A percentile compares a stretch with the other conserved stretches of the same genome.
Evolutionary conservation across 2,888 invertebrate species (phyloP).

Genomic region (Peribatodes rhomboidaria): DNA sequence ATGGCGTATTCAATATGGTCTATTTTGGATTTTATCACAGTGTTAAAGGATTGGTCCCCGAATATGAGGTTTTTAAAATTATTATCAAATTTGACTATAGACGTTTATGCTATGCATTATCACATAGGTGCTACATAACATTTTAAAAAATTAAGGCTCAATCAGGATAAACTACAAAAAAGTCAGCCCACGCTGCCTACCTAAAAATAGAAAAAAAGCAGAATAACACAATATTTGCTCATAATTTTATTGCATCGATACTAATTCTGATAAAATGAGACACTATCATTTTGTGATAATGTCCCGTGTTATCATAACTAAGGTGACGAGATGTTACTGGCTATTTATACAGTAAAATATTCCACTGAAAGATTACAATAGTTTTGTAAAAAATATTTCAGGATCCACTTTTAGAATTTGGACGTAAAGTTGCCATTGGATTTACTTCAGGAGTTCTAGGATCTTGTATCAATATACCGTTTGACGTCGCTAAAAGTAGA

Average conservation of each 20-base stretch:
- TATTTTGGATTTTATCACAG: slow-evolving; percentile 99
- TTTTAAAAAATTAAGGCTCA: no score
- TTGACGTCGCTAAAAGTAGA: slow-evolving; percentile 98
- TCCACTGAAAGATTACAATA: not conserved
- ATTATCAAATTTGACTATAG: not conserved
- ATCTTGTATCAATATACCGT: slow-evolving; percentile 96
- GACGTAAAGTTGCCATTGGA: slow-evolving; percentile 93
- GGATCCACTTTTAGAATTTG: slow-evolving; percentile 90
- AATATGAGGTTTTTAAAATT: slow-evolving; percentile 85
- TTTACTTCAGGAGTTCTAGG: slow-evolving; percentile 95
- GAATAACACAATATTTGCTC: not conserved
- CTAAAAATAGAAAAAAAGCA: not conserved
- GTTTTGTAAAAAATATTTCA: no score
- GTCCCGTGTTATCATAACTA: not conserved
- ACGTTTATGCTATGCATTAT: not conserved
- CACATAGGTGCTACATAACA: no score
- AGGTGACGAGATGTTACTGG: not conserved
- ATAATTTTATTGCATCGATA: slow-evolving; percentile 2
- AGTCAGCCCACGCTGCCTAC: no score
- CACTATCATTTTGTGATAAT: not conserved
- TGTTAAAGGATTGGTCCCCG: slow-evolving; percentile 91
- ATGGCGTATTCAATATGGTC: slow-evolving; percentile 96
- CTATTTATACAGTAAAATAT: slow-evolving; percentile 23
- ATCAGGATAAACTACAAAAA: no score
- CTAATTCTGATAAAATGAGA: slow-evolving; percentile 5